These are phyloP conservation scores for Dryobates pubescens DNA, from an alignment of 2,797 vertebrate species.

Conservation along the genomic window DNA sequence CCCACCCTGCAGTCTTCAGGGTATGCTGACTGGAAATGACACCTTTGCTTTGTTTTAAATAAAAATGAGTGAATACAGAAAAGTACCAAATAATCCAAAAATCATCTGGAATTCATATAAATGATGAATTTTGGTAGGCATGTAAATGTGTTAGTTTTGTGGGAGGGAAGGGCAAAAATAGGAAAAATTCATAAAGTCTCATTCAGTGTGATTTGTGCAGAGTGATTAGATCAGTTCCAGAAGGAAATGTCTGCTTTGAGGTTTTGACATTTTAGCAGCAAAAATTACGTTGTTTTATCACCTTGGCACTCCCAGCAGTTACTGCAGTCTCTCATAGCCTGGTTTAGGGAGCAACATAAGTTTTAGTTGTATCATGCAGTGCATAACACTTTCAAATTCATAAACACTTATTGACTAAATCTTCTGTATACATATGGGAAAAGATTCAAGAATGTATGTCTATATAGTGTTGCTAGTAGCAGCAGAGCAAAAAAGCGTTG, in stretches of 20 bases:
- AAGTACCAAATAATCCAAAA: background rate
- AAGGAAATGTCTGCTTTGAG: background rate
- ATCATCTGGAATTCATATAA: background rate
- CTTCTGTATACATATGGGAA: background rate
- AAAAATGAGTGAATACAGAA: background rate
- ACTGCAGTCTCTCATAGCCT: background rate
- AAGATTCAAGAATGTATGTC: background rate
- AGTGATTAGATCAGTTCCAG: background rate
- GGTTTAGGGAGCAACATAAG: background rate
- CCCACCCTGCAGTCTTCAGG: background rate
- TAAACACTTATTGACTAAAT: background rate
- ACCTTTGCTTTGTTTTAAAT: background rate
- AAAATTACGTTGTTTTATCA: background rate
- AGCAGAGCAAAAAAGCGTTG: background rate
- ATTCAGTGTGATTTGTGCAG: accelerated
- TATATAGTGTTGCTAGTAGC: background rate
- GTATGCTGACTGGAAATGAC: background rate
- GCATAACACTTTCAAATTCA: background rate
- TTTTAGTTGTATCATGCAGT: background rate
- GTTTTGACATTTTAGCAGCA: background rate
- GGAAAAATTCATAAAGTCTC: background rate
- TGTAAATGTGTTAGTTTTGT: background rate
- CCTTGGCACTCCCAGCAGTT: background rate
- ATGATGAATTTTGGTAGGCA: background rate
- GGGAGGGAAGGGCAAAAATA: background rate